Base-by-base conservation (phyloP, 2,888 invertebrate genomes). In the Drosophila emarginata region DNA sequence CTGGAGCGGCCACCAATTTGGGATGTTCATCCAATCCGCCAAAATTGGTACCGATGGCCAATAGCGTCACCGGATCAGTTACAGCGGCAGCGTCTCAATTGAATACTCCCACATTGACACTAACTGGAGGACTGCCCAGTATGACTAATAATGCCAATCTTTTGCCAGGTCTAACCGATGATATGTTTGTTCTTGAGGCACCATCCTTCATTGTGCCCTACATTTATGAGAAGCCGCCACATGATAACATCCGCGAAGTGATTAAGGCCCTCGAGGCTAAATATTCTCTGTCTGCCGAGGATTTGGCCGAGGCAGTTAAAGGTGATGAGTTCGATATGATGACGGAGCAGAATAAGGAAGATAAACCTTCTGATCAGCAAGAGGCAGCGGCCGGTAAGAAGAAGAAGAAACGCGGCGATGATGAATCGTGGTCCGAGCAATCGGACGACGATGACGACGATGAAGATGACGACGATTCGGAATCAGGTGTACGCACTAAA, bases 191-290 rank as follows among this genome's bases (percentile, higher is more conserved):
- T 11, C 95, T 97, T 9, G 97, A 97, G 91, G 97, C 97, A 28
- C 97, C 97, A 5, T 97, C 97, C 21, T 97, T 97, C 89, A 97
- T 97, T 89, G 97, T 97, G 79, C 97, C 97, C 54, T 97, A 97
- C 90, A 96, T 97, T 21, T 97, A 97, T 91, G 97, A 97, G 90
- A 97, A 97, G 90, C 96, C 97, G 9, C 96, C 97, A 1, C 91
- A 95, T 4, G 95, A 95, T 84, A 95, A 95, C 65, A 94, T 97
- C 73, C 95, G 95, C 89, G 95, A 95, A 76, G 95, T 95, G 89
- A 94, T 96, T 32, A 93, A 93, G 37, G 93, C 93, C 80, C 92
- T 95, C 72, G 94, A 94, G 39, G 93, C 93, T 74, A 94, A 94
- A 85, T 92, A 96, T 51, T 78, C 81, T 32, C 72, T 91, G 5